phyloP scores from a whole-genome alignment of 2,888 invertebrate species.

The Papilio demoleus region DNA sequence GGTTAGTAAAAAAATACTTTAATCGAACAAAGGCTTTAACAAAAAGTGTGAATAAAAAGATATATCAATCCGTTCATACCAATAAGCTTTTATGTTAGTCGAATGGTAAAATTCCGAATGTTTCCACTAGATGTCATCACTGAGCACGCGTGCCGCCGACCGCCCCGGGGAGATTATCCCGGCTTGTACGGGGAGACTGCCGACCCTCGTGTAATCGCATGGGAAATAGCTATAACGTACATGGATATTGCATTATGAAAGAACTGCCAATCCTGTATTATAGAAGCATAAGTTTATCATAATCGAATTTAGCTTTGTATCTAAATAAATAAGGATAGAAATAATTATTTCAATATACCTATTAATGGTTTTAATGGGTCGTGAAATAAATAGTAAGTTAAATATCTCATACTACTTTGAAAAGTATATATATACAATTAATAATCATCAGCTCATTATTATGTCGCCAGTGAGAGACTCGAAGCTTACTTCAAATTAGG shows the following conservation, averaged over 20 bases:
- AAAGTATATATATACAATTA: too few relatives aligned
- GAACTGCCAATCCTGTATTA: slow-evolving; percentile 29
- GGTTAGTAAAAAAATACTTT: too few relatives aligned
- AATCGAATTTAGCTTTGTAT: not conserved
- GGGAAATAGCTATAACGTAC: slow-evolving; percentile 66
- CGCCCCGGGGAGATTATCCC: slow-evolving; percentile 40
- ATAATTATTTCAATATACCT: too few relatives aligned
- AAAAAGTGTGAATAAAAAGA: not conserved
- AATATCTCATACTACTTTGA: too few relatives aligned
- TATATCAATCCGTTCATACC: slow-evolving; percentile 10
- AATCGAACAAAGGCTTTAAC: not conserved
- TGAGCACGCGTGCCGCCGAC: slow-evolving; percentile 33
- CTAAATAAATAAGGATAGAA: not conserved
- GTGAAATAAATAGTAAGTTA: too few relatives aligned
- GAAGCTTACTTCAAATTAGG: too few relatives aligned
- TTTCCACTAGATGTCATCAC: slow-evolving; percentile 30
- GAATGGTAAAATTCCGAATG: slow-evolving; percentile 21
- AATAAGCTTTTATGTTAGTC: slow-evolving; percentile 36
- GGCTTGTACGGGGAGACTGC: slow-evolving; percentile 23
- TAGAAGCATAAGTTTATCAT: not conserved
- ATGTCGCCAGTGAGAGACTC: too few relatives aligned
- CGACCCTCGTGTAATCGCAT: slow-evolving; percentile 45
- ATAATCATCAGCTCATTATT: too few relatives aligned
- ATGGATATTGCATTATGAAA: slow-evolving; percentile 62
- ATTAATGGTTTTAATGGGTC: too few relatives aligned